Conservation (phyloP, 2,888 invertebrate genomes). For the Dendrolimus houi region DNA sequence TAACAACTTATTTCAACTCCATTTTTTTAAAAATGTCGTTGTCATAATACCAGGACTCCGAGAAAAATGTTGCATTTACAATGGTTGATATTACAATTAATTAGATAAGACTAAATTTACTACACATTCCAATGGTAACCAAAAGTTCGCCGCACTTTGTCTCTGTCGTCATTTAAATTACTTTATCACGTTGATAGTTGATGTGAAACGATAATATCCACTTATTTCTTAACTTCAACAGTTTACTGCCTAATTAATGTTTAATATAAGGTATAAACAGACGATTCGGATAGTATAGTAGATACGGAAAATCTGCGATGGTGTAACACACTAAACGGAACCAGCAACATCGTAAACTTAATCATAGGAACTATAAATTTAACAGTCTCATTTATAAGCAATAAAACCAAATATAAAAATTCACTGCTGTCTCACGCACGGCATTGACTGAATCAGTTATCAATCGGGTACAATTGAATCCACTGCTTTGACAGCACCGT, state of each 20-base stretch:
- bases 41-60: no score
- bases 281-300: slow-evolving; percentile 23
- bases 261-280: slow-evolving; percentile 26
- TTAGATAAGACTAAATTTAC: no score
- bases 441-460: slow-evolving; percentile 55
- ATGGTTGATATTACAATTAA: no score
- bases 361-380: slow-evolving; percentile 63
- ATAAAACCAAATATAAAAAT: slow-evolving; percentile 67
- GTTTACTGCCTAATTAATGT: slow-evolving; percentile 49
- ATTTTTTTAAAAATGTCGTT: no score
- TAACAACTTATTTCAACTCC: no score
- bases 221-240: slow-evolving; percentile 24
- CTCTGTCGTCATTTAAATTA: no score
- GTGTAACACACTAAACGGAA: slow-evolving; percentile 32
- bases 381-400: slow-evolving; percentile 66
- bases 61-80: no score
- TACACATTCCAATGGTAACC: no score
- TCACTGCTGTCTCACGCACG: slow-evolving; percentile 59
- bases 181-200: slow-evolving; percentile 27
- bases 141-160: no score
- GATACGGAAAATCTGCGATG: slow-evolving; percentile 35
- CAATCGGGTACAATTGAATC: slow-evolving; percentile 64
- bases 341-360: slow-evolving; percentile 52
- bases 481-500: slow-evolving; percentile 53
- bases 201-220: slow-evolving; percentile 34